phyloP scores from a whole-genome alignment of 2,797 vertebrate species.

The Erpetoichthys calabaricus region DNA sequence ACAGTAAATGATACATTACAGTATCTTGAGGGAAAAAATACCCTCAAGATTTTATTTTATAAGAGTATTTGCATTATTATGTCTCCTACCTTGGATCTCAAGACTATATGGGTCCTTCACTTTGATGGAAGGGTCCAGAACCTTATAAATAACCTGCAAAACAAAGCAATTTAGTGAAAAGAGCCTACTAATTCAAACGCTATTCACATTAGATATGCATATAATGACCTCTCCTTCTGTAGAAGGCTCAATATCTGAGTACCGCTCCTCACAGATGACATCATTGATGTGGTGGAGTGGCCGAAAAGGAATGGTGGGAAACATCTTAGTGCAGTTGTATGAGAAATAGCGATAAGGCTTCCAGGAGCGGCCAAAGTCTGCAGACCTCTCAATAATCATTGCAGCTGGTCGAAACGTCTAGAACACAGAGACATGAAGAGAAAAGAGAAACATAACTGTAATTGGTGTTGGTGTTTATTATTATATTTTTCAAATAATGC shows the following conservation, averaged over 20 bases:
- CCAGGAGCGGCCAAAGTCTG: constrained; percentile 63
- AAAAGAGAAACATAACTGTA: fast-evolving
- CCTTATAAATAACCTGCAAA: constrained; percentile 76
- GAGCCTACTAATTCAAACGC: neutral
- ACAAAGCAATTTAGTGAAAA: neutral
- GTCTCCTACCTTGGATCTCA: constrained; percentile 59
- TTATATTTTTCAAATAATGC: too few relatives aligned
- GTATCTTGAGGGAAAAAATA: too few relatives aligned
- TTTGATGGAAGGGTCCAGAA: constrained; percentile 68
- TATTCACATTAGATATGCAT: neutral
- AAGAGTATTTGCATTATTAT: too few relatives aligned
- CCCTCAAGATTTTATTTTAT: too few relatives aligned
- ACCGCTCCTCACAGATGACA: constrained; percentile 68
- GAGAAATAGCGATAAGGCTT: constrained; percentile 69
- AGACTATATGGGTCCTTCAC: constrained; percentile 69
- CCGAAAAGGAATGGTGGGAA: constrained; percentile 38
- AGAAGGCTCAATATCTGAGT: constrained; percentile 74
- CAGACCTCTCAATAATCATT: constrained; percentile 67
- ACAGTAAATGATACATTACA: too few relatives aligned
- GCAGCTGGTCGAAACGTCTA: constrained; percentile 73
- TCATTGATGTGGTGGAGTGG: constrained; percentile 53
- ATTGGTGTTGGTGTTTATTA: too few relatives aligned
- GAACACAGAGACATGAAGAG: neutral
- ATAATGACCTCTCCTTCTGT: constrained; percentile 61
- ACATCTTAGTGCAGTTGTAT: constrained; percentile 68